phyloP scores from a whole-genome alignment of 2,888 invertebrate genomes.

The Orgyia antiqua region DNA sequence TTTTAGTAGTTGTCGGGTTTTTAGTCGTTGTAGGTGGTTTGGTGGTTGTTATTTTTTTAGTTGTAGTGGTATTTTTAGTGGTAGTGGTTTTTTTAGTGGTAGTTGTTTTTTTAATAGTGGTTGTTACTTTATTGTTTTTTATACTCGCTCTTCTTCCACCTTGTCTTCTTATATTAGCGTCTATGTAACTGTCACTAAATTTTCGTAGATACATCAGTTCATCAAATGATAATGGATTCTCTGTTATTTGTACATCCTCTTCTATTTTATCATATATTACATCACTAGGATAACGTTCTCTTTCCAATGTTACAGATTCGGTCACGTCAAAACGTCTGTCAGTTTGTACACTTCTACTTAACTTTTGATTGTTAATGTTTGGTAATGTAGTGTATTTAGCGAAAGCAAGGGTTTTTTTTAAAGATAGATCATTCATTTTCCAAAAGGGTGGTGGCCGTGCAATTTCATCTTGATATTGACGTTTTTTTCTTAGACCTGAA shows the following conservation, averaged over 20 bases:
- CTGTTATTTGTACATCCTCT: constrained; percentile 35
- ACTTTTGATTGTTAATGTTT: constrained; percentile 32
- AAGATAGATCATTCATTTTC: constrained; percentile 46
- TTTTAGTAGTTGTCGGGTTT: neutral
- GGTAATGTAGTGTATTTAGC: constrained; percentile 54
- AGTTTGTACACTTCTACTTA: constrained; percentile 22
- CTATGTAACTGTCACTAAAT: constrained; percentile 32
- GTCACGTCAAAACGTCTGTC: constrained; percentile 16
- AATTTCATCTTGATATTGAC: constrained; percentile 33
- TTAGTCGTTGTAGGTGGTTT: neutral
- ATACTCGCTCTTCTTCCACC: neutral
- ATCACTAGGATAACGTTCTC: constrained; percentile 19
- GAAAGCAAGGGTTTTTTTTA: constrained; percentile 36
- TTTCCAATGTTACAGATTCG: constrained; percentile 53
- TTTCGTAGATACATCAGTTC: constrained; percentile 64
- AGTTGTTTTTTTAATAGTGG: neutral
- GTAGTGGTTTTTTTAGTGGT: constrained; percentile 42
- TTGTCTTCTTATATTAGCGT: constrained; percentile 34
- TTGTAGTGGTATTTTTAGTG: neutral
- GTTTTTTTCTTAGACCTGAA: constrained; percentile 45
- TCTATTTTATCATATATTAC: constrained; percentile 9
- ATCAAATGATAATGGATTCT: constrained; percentile 68
- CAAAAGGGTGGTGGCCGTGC: constrained; percentile 49
- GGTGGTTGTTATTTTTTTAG: neutral
- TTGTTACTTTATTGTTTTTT: neutral